A percentile compares a stretch with the other conserved stretches of the same genome.
Evolutionary conservation across 2,888 invertebrate genomes (phyloP).

Genomic region (Drosophila paranaensis): DNA sequence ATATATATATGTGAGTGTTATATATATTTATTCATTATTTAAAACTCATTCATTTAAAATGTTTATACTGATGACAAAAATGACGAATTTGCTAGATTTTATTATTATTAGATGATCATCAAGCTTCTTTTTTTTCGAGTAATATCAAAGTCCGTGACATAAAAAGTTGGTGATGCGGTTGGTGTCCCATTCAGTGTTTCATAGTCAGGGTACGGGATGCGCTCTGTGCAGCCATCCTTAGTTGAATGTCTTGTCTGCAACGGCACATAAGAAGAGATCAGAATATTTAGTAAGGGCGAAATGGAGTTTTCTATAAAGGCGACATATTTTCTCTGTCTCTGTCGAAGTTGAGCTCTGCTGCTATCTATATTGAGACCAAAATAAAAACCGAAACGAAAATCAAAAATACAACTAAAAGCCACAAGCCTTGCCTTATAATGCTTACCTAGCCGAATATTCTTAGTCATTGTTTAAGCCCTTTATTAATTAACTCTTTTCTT

Average conservation of each 20-base stretch:
- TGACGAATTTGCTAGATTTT: constrained; percentile 61
- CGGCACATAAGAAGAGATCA: constrained; percentile 12
- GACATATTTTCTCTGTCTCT: constrained; percentile 44
- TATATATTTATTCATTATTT: constrained; percentile 40
- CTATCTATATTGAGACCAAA: constrained; percentile 54
- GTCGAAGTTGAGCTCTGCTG: constrained; percentile 79
- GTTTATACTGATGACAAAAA: constrained; percentile 59
- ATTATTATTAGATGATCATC: constrained; percentile 26
- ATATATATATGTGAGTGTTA: constrained; percentile 47
- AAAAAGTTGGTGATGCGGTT: constrained; percentile 51
- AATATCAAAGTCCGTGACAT: constrained; percentile 55
- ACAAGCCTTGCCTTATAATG: constrained; percentile 65
- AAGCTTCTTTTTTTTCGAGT: constrained; percentile 24
- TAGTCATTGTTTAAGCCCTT: constrained; percentile 67
- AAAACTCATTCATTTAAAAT: constrained; percentile 75
- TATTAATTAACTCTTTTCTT: constrained; percentile 43
- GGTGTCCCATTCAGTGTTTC: constrained; percentile 22
- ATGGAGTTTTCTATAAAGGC: constrained; percentile 21
- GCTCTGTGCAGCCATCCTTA: constrained; percentile 32
- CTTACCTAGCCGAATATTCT: constrained; percentile 77
- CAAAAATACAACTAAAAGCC: constrained; percentile 59
- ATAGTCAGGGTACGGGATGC: constrained; percentile 13
- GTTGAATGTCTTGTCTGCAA: constrained; percentile 63
- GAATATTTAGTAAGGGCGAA: constrained; percentile 5
- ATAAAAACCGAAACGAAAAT: constrained; percentile 45